Percentiles rank a stretch among this genome's conserved stretches.
These are phyloP conservation scores for Drosophila aff. DNA, from an alignment of 1,140 invertebrate genomes.

Conservation along the genomic window DNA sequence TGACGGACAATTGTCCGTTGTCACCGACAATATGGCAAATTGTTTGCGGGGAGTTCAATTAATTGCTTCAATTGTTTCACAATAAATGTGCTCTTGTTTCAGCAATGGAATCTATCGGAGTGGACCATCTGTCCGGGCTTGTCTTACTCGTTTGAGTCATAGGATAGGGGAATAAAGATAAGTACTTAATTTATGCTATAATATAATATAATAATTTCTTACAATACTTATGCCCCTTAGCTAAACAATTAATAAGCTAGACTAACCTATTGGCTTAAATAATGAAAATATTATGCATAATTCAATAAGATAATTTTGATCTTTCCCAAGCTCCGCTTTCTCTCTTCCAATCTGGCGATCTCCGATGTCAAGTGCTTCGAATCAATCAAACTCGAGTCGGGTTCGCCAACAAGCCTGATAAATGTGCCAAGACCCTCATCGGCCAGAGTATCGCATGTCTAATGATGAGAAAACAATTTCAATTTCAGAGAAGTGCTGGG, in stretches of 20 bases:
- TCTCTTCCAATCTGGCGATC: slow-evolving; percentile 13
- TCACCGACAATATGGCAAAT: slow-evolving; percentile 61
- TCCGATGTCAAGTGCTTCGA: slow-evolving; percentile 57
- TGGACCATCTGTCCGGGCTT: background rate
- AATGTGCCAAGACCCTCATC: slow-evolving; percentile 17
- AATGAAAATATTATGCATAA: background rate
- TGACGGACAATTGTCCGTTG: slow-evolving; percentile 54
- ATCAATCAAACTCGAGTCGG: slow-evolving; percentile 61
- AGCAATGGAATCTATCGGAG: slow-evolving; percentile 21
- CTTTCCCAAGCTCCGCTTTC: slow-evolving; percentile 4
- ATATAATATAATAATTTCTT: no score
- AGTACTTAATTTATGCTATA: no score
- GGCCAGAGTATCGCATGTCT: slow-evolving; percentile 29
- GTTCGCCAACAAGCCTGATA: slow-evolving; percentile 43
- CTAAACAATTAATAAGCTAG: background rate
- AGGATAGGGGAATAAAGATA: no score
- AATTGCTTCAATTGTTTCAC: slow-evolving; percentile 67
- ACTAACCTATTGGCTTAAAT: background rate
- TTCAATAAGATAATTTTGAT: background rate
- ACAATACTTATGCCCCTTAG: no score
- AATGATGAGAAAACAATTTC: slow-evolving; percentile 57
- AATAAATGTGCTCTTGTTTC: slow-evolving; percentile 37
- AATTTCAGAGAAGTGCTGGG: slow-evolving; percentile 33
- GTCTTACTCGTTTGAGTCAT: no score
- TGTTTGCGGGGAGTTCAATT: slow-evolving; percentile 56